Conservation (phyloP, 1,140 invertebrate genomes). For the Penaeus chinensis region DNA sequence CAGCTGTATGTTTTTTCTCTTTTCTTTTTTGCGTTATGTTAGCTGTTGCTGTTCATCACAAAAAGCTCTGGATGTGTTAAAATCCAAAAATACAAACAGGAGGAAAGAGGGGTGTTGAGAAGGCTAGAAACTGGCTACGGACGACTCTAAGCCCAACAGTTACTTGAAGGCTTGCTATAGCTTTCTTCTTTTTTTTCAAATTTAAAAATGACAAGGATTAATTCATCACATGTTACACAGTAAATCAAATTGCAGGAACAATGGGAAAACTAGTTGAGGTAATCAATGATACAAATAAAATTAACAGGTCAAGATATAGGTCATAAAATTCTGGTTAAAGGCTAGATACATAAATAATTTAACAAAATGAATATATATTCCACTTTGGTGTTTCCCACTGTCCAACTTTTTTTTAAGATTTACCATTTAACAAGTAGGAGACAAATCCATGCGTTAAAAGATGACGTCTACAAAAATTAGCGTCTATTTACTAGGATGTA, state of each 20-base stretch:
- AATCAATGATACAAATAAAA: no score
- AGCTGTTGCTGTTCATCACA: constrained; percentile 46
- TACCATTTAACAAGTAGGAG: constrained; percentile 41
- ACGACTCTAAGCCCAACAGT: constrained; percentile 61
- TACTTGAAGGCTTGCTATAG: constrained; percentile 50
- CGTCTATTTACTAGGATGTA: constrained; percentile 47
- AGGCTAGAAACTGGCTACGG: constrained; percentile 58
- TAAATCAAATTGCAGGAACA: neutral
- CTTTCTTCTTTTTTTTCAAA: neutral
- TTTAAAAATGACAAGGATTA: constrained; percentile 17
- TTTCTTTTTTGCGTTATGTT: no score
- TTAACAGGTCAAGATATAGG: no score
- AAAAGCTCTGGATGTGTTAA: constrained; percentile 61
- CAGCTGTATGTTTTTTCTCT: no score
- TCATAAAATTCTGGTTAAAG: no score
- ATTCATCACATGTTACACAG: constrained; percentile 29
- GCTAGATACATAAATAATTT: no score
- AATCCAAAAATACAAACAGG: constrained; percentile 62
- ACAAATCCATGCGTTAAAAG: constrained; percentile 35
- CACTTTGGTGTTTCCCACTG: neutral
- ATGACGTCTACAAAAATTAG: constrained; percentile 45
- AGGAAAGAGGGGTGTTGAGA: constrained; percentile 57
- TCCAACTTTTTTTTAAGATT: constrained; percentile 22
- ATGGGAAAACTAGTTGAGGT: no score
- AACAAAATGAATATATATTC: neutral